These are phyloP conservation scores for Stenodema calcarata DNA, from an alignment of 2,888 invertebrate species.

Conservation along the genomic window DNA sequence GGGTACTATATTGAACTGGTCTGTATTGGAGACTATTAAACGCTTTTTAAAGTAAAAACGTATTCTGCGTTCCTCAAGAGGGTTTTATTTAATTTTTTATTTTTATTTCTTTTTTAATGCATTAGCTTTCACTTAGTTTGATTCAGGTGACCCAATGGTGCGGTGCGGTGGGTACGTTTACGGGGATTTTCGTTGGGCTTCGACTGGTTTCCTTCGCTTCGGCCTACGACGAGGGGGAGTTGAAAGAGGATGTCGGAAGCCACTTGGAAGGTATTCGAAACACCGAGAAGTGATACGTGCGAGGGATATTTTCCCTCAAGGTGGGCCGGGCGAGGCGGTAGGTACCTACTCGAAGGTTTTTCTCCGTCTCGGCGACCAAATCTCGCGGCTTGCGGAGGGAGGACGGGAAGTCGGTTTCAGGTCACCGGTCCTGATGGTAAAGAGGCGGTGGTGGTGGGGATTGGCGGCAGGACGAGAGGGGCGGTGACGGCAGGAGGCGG, in stretches of 20 bases:
- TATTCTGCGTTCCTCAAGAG: too few species aligned
- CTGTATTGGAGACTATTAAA: too few species aligned
- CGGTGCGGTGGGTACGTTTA: too few species aligned
- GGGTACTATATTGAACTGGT: too few species aligned
- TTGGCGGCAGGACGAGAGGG: neutral
- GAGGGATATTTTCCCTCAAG: neutral
- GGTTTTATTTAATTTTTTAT: too few species aligned
- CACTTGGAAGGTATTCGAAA: neutral
- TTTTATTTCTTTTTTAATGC: too few species aligned
- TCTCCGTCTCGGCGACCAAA: neutral
- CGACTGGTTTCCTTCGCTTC: too few species aligned
- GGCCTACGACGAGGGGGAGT: neutral
- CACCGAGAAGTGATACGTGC: neutral
- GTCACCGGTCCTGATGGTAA: neutral
- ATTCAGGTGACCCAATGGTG: too few species aligned
- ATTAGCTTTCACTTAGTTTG: too few species aligned
- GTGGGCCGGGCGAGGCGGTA: neutral
- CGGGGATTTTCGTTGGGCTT: too few species aligned
- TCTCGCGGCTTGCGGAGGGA: neutral
- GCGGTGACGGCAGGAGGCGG: neutral
- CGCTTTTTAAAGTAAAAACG: too few species aligned
- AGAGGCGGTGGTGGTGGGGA: neutral
- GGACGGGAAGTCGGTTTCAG: conserved; percentile 32
- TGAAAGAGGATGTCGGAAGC: neutral
- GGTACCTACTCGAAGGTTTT: conserved; percentile 5